Percentiles rank a stretch among this genome's conserved stretches.
phyloP scores from a whole-genome alignment of 2,888 invertebrate species.

The Charanyca ferruginea region DNA sequence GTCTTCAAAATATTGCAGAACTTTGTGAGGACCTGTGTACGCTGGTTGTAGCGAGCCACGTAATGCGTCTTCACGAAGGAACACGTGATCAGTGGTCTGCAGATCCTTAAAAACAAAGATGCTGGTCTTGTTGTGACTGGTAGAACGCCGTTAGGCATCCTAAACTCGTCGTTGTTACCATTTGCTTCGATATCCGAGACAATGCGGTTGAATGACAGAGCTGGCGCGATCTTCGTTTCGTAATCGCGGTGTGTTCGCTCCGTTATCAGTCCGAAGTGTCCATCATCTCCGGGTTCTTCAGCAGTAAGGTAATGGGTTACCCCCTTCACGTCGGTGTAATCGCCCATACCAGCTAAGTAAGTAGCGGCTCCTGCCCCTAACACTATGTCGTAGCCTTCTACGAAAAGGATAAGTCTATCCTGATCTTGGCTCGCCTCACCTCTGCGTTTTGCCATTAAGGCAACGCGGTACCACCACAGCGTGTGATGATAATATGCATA shows the following conservation, averaged over 20 bases:
- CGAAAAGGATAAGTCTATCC: constrained; percentile 1
- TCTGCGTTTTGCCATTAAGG: neutral
- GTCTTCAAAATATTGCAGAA: too few species aligned
- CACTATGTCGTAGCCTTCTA: constrained; percentile 4
- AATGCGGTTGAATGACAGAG: too few species aligned
- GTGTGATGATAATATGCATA: constrained; percentile 10
- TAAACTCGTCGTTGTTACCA: too few species aligned
- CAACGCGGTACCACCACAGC: constrained; percentile 3
- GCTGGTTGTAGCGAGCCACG: too few species aligned
- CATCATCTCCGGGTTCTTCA: neutral
- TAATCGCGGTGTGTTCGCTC: neutral
- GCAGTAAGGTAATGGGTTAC: neutral
- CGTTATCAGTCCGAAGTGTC: neutral
- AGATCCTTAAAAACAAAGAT: too few species aligned
- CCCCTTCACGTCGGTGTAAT: neutral
- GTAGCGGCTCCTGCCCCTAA: constrained; percentile 9
- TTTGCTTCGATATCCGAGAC: too few species aligned
- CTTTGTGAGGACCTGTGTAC: too few species aligned
- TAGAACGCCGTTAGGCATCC: too few species aligned
- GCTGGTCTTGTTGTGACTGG: too few species aligned
- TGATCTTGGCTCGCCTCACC: neutral
- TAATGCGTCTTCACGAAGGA: too few species aligned
- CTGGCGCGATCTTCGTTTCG: constrained; percentile 6
- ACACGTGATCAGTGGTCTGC: too few species aligned
- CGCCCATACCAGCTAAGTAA: neutral